Percentiles rank a stretch among this genome's conserved stretches.
These are phyloP conservation scores for Drosophila virilis DNA, from an alignment of 1,140 invertebrate genomes.

Conservation along the genomic window DNA sequence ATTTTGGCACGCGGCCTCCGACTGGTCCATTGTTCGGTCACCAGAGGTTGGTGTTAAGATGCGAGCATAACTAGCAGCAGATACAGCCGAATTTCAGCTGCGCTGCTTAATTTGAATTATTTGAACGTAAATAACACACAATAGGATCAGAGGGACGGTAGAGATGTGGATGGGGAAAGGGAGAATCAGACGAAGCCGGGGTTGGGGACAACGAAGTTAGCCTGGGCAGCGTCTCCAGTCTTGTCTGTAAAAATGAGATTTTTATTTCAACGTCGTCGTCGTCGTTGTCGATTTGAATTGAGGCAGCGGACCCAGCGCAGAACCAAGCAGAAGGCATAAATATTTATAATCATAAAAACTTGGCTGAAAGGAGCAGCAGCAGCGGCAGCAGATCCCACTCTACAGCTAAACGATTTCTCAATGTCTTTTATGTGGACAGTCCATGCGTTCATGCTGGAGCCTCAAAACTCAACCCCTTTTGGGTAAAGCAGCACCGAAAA, in stretches of 20 bases:
- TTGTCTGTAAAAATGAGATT: conserved; percentile 66
- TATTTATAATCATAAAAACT: conserved; percentile 79
- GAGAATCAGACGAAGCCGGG: neutral
- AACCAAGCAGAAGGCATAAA: conserved; percentile 62
- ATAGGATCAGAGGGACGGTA: conserved; percentile 39
- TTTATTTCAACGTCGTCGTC: conserved; percentile 60
- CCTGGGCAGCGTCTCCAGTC: neutral
- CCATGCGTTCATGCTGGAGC: neutral
- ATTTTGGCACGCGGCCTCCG: conserved; percentile 73
- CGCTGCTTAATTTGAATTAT: conserved; percentile 78
- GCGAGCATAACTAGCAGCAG: conserved; percentile 22
- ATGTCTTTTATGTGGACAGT: conserved; percentile 75
- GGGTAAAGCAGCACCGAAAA: conserved; percentile 1
- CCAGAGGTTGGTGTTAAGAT: conserved; percentile 17
- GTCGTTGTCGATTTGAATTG: conserved; percentile 57
- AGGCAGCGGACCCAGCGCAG: conserved; percentile 11
- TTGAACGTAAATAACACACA: conserved; percentile 80
- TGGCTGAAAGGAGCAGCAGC: conserved; percentile 48
- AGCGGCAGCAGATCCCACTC: conserved; percentile 39
- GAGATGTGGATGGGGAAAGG: neutral
- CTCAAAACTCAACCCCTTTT: conserved; percentile 18
- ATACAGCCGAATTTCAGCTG: conserved; percentile 34
- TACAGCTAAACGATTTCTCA: conserved; percentile 81
- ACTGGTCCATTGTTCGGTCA: conserved; percentile 4
- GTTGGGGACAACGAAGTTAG: too few relatives aligned